A percentile compares a stretch with the other conserved stretches of the same genome.
phyloP scores from a whole-genome alignment of 1,140 invertebrate genomes.

The Subanguina moxae region DNA sequence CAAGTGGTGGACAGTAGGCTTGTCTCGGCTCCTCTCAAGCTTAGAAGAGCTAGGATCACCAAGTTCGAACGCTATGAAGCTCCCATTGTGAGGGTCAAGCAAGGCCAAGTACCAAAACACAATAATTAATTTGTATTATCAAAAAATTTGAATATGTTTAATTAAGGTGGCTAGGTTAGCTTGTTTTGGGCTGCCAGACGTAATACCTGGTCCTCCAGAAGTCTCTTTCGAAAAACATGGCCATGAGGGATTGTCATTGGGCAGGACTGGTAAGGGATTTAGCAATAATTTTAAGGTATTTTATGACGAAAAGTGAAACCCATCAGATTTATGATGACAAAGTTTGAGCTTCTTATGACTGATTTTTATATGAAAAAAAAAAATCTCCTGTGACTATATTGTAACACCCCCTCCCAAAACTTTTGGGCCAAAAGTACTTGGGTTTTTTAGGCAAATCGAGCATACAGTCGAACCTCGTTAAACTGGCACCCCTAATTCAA shows the following conservation, averaged over 20 bases:
- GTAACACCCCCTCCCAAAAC: no score
- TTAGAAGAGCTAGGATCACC: constrained; percentile 35
- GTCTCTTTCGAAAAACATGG: constrained; percentile 51
- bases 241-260: constrained; percentile 40
- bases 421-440: no score
- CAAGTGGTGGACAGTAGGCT: constrained; percentile 30
- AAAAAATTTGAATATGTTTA: not conserved
- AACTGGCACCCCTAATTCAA: no score
- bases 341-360: no score
- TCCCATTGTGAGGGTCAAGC: constrained; percentile 21
- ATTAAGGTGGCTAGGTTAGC: constrained; percentile 31
- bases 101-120: constrained; percentile 12
- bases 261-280: constrained; percentile 40
- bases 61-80: constrained; percentile 37
- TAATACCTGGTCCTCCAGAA: constrained; percentile 46
- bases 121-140: not conserved
- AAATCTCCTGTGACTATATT: no score
- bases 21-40: constrained; percentile 37
- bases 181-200: constrained; percentile 39
- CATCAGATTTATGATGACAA: no score
- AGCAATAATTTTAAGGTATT: no score
- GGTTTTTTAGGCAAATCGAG: no score
- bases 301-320: no score
- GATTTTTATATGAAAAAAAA: no score
- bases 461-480: no score